Percentiles rank a stretch among this genome's conserved stretches.
Evolutionary conservation across 2,113 vertebrate species (phyloP).

Genomic region (Thermophis baileyi): DNA sequence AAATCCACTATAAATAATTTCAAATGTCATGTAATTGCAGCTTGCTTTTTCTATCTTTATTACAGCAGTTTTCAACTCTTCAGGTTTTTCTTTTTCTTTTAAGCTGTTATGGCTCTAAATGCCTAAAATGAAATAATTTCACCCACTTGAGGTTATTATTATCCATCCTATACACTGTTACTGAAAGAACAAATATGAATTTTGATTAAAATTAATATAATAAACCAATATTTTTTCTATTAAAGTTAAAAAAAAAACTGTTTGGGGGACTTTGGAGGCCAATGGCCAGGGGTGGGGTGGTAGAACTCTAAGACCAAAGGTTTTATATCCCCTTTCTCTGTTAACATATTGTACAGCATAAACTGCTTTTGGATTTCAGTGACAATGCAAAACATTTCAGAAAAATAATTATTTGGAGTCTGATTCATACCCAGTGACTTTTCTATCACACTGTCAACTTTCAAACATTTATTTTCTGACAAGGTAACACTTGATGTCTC

Average conservation of each 20-base stretch:
- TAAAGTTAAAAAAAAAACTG: not conserved
- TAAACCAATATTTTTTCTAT: not conserved
- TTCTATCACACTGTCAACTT: not conserved
- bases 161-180: not conserved
- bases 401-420: not conserved
- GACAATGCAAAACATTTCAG: not conserved
- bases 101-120: not conserved
- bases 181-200: not conserved
- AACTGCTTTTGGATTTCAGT: not conserved
- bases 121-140: not conserved
- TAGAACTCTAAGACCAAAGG: not conserved
- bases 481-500: not conserved
- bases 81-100: not conserved
- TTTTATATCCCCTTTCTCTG: not conserved
- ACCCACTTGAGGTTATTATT: not conserved
- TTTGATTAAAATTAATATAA: not conserved
- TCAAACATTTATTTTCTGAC: not conserved
- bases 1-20: conserved; percentile 10
- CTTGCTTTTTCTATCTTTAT: not conserved
- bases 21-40: conserved; percentile 5
- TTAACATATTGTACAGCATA: not conserved
- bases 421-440: not conserved
- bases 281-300: not conserved
- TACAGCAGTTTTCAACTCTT: not conserved
- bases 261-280: not conserved